Conservation (phyloP, 2,113 vertebrate genomes). For the Dasyprocta punctata region DNA sequence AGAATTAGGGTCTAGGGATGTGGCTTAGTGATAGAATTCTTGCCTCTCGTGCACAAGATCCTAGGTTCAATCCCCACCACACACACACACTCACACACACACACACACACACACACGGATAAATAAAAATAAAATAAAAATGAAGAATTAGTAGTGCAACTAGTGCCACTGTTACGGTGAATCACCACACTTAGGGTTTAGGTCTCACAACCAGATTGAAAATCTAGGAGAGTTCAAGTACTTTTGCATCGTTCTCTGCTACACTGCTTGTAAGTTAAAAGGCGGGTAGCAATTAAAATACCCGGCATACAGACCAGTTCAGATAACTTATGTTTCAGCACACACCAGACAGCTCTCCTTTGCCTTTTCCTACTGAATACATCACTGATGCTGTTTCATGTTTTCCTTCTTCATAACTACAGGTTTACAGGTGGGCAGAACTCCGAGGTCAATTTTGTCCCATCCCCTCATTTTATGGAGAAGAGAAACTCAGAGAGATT, state of each 20-base stretch:
- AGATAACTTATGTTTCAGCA: neutral
- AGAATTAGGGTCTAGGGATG: neutral
- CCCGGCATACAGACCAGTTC: too few species aligned
- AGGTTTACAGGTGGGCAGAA: neutral
- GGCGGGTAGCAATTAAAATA: neutral
- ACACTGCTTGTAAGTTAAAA: neutral
- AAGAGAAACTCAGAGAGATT: neutral
- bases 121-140: neutral
- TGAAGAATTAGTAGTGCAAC: neutral
- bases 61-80: neutral
- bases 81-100: too few species aligned
- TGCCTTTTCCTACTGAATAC: neutral
- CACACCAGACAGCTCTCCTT: neutral
- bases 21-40: neutral
- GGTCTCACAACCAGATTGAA: slow-evolving; percentile 57
- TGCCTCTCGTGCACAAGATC: neutral
- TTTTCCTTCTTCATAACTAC: slow-evolving; percentile 23
- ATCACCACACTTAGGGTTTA: neutral
- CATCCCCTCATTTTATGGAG: neutral
- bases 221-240: neutral
- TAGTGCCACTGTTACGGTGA: neutral
- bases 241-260: neutral
- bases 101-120: too few species aligned
- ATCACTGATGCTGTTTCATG: neutral
- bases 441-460: neutral